These are phyloP conservation scores for Glossophaga mutica DNA, from an alignment of 2,797 vertebrate species.

Conservation along the genomic window DNA sequence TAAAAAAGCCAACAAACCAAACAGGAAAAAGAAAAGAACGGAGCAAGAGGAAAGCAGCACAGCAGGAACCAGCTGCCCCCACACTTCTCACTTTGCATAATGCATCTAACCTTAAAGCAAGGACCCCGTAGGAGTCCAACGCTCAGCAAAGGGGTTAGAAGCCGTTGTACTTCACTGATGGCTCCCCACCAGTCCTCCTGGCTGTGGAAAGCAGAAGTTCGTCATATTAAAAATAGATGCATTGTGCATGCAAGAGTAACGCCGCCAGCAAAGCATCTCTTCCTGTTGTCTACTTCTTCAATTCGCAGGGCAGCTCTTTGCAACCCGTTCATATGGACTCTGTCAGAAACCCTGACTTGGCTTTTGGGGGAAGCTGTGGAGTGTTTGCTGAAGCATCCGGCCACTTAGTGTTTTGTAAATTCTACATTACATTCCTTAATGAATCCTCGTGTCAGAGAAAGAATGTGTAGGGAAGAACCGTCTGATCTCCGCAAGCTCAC, in stretches of 20 bases:
- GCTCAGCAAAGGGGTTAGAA: neutral
- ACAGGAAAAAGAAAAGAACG: neutral
- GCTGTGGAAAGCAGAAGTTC: slow-evolving; percentile 69
- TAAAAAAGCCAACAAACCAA: neutral
- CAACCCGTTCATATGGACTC: neutral
- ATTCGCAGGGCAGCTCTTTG: neutral
- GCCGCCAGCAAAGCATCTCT: neutral
- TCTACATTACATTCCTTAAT: neutral
- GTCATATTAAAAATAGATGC: slow-evolving; percentile 24
- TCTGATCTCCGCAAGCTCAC: neutral
- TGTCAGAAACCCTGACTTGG: neutral
- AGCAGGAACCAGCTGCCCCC: fast-evolving
- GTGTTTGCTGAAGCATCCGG: neutral
- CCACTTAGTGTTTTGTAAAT: neutral
- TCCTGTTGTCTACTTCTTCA: neutral
- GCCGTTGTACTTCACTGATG: neutral
- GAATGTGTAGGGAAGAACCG: neutral
- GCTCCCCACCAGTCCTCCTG: neutral
- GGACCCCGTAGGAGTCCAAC: neutral
- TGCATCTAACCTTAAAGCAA: neutral
- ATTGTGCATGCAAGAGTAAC: neutral
- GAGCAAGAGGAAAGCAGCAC: neutral
- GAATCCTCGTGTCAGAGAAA: neutral
- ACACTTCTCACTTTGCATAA: neutral
- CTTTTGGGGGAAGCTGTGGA: neutral